phyloP scores from a whole-genome alignment of 2,888 invertebrate genomes.

The Zaprionus bogoriensis region DNA sequence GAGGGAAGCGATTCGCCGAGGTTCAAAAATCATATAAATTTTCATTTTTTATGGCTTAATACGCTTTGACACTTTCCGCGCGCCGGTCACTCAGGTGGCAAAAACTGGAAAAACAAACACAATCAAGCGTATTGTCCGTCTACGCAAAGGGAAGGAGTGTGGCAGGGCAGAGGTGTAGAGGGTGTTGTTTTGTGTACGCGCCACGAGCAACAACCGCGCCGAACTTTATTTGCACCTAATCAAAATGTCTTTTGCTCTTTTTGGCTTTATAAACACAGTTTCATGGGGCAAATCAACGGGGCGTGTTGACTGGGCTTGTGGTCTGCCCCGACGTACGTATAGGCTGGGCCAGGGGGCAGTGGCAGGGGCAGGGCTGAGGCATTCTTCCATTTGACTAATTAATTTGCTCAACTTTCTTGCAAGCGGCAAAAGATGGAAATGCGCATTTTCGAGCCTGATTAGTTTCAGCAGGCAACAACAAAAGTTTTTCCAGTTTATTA shows the following conservation, averaged over 20 bases:
- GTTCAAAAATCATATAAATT: conserved; percentile 48
- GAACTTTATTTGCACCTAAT: conserved; percentile 52
- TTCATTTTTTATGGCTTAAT: conserved; percentile 45
- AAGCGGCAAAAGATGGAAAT: conserved; percentile 21
- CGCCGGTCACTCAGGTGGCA: conserved; percentile 37
- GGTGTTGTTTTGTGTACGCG: background rate
- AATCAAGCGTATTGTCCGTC: conserved; percentile 8
- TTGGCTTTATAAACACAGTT: conserved; percentile 21
- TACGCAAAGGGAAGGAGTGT: background rate
- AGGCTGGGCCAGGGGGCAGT: no score
- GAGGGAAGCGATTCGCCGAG: conserved; percentile 9
- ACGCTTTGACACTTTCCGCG: conserved; percentile 36
- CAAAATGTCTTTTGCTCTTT: conserved; percentile 45
- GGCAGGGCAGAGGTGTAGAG: background rate
- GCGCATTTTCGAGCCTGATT: conserved; percentile 40
- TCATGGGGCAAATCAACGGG: conserved; percentile 42
- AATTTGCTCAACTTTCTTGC: conserved; percentile 60
- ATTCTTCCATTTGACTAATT: conserved; percentile 59
- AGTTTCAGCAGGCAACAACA: conserved; percentile 27
- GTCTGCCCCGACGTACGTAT: no score
- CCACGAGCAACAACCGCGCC: conserved; percentile 15
- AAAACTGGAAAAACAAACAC: conserved; percentile 18
- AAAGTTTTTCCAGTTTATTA: conserved; percentile 56
- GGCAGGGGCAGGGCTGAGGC: background rate
- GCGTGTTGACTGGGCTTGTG: conserved; percentile 4